A percentile compares a stretch with the other conserved stretches of the same genome.
Evolutionary conservation across 2,888 invertebrate genomes (phyloP).

Genomic region (Tetranychus truncatus): DNA sequence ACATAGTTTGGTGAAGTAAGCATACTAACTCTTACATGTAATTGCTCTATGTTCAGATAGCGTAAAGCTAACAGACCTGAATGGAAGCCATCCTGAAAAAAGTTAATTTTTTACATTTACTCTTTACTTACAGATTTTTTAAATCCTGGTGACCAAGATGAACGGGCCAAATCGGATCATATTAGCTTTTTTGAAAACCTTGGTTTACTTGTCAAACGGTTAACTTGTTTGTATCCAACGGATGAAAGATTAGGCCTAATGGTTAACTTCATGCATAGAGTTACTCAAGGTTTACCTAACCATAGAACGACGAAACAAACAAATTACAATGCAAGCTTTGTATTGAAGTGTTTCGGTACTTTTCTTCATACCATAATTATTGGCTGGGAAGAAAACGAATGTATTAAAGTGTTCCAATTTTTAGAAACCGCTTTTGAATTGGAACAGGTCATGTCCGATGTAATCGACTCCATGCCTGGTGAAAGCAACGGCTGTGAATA

Average conservation of each 20-base stretch:
- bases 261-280: not conserved
- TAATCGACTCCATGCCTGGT: not conserved
- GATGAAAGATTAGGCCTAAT: not conserved
- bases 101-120: not conserved
- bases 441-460: not conserved
- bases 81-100: not conserved
- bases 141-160: not conserved
- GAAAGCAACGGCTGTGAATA: not conserved
- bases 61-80: not conserved
- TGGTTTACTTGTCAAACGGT: not conserved
- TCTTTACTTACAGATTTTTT: not conserved
- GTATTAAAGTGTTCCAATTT: not conserved
- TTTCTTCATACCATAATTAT: not conserved
- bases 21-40: no score
- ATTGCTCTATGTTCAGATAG: no score
- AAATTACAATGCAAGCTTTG: not conserved
- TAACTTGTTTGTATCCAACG: not conserved
- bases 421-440: not conserved
- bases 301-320: not conserved
- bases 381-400: constrained; percentile 10
- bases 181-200: not conserved
- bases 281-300: not conserved
- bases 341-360: not conserved
- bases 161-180: not conserved
- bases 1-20: not conserved